Evolutionary conservation across 2,113 vertebrate species (phyloP).

Genomic region (Myotis brandtii): DNA sequence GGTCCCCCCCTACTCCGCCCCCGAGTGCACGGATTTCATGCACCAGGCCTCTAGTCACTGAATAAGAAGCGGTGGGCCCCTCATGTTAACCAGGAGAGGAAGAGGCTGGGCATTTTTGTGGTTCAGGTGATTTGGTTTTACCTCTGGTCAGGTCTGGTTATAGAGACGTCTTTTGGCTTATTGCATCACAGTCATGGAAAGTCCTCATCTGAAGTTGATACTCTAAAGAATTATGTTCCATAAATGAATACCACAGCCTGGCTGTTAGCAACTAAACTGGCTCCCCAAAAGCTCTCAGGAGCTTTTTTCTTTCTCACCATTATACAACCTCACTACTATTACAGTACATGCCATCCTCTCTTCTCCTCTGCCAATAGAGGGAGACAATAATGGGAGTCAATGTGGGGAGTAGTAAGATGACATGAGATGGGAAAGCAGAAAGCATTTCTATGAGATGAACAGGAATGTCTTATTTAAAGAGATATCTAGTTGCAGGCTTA

Average conservation of each 20-base stretch:
- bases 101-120: neutral
- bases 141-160: neutral
- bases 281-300: neutral
- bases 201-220: neutral
- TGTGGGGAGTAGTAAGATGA: neutral
- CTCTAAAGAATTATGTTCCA: neutral
- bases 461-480: neutral
- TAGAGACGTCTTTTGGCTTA: neutral
- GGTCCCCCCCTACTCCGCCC: no score
- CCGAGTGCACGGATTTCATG: no score
- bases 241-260: neutral
- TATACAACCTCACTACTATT: neutral
- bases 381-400: neutral
- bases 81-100: neutral
- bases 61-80: neutral
- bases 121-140: neutral
- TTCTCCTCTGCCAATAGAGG: neutral
- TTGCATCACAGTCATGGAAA: neutral
- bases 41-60: neutral
- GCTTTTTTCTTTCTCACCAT: neutral
- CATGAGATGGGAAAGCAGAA: neutral
- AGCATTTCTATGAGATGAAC: neutral
- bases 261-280: neutral
- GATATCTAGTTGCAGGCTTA: neutral
- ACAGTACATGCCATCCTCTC: neutral